phyloP scores from a whole-genome alignment of 2,797 vertebrate species.

The Melanotaenia nigrans region DNA sequence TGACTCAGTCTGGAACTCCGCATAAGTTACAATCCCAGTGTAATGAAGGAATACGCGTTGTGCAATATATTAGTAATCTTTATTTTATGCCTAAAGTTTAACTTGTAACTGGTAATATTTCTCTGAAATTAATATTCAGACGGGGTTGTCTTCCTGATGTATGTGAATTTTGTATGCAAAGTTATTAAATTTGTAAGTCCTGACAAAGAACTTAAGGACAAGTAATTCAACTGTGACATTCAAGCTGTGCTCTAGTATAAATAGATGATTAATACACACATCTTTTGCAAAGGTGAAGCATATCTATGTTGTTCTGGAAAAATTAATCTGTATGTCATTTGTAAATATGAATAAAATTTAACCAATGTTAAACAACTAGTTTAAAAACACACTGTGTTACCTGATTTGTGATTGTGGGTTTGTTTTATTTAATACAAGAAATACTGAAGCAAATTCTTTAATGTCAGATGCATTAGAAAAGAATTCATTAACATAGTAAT shows the following conservation, averaged over 20 bases:
- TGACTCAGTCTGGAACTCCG: neutral
- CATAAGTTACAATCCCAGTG: slow-evolving; percentile 12
- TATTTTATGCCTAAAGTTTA: slow-evolving; percentile 2
- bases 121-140: slow-evolving; percentile 8
- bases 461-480: neutral
- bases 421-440: neutral
- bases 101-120: slow-evolving; percentile 7
- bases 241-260: slow-evolving; percentile 27
- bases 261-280: neutral
- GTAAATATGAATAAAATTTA: slow-evolving; percentile 8
- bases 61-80: neutral
- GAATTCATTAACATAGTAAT: neutral
- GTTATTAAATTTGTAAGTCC: neutral
- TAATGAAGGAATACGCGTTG: neutral
- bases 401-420: neutral
- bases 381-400: neutral
- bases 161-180: neutral
- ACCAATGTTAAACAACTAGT: too few relatives aligned
- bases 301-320: neutral
- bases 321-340: slow-evolving; percentile 13
- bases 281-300: neutral
- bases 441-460: neutral
- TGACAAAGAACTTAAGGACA: slow-evolving; percentile 3
- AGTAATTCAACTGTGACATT: slow-evolving; percentile 33
- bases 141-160: neutral